phyloP scores from a whole-genome alignment of 2,888 invertebrate species.

The Hoplodrina ambigua region DNA sequence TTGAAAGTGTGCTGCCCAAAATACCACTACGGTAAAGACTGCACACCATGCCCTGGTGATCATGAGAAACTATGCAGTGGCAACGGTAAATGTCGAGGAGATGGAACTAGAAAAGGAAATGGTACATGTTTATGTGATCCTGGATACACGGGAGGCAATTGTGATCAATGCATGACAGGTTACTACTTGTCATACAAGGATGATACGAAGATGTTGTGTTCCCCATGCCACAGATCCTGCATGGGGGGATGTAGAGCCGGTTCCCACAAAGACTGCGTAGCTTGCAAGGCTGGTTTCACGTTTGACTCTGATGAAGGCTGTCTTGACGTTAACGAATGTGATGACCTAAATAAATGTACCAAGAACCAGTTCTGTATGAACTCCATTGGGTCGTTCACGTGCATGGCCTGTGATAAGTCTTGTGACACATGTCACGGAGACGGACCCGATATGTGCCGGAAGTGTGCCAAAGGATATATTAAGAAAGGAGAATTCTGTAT shows the following conservation, averaged over 20 bases:
- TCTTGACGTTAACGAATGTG: constrained; percentile 96
- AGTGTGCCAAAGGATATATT: constrained; percentile 94
- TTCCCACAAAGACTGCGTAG: constrained; percentile 92
- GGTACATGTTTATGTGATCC: constrained; percentile 96
- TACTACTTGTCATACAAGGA: constrained; percentile 94
- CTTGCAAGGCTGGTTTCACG: constrained; percentile 93
- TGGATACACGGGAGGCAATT: constrained; percentile 95
- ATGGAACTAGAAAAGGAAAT: constrained; percentile 97
- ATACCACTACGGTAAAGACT: constrained; percentile 95
- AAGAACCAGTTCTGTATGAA: constrained; percentile 96
- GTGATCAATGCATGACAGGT: constrained; percentile 94
- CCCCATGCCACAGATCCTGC: constrained; percentile 95
- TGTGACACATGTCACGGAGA: constrained; percentile 96
- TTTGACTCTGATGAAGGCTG: constrained; percentile 94
- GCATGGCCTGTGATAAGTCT: constrained; percentile 95
- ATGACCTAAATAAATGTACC: constrained; percentile 88
- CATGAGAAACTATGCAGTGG: constrained; percentile 94
- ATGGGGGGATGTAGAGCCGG: constrained; percentile 93
- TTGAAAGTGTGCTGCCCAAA: constrained; percentile 95
- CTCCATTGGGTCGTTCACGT: constrained; percentile 95
- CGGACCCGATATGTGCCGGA: constrained; percentile 97
- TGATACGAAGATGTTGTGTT: constrained; percentile 93
- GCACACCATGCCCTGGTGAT: constrained; percentile 94
- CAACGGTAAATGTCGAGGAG: constrained; percentile 95
- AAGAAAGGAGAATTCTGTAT: constrained; percentile 94